Conservation (phyloP, 2,888 invertebrate genomes). For the Gasteruption jaculator region DNA sequence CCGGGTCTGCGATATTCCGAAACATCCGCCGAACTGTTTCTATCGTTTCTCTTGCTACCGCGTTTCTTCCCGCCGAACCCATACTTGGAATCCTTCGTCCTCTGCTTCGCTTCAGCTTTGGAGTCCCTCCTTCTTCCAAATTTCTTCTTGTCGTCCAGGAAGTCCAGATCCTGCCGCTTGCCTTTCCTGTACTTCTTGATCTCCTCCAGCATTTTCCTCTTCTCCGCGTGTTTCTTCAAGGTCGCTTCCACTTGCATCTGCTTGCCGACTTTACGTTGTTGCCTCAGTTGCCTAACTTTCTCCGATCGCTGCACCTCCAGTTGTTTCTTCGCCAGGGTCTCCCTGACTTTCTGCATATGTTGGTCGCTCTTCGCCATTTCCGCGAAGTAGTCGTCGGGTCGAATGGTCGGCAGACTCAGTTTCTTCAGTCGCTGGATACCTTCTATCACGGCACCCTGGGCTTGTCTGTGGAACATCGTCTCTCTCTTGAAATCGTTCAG, state of each 20-base stretch:
- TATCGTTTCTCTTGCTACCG: constrained; percentile 82
- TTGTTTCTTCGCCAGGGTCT: constrained; percentile 79
- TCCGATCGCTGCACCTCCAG: constrained; percentile 82
- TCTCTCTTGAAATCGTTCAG: constrained; percentile 91
- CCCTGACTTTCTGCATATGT: constrained; percentile 94
- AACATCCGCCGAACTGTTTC: constrained; percentile 69
- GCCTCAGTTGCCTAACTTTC: constrained; percentile 82
- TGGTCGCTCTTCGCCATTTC: constrained; percentile 98
- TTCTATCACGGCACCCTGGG: constrained; percentile 79
- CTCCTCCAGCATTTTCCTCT: constrained; percentile 86
- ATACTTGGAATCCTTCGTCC: constrained; percentile 78
- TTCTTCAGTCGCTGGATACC: constrained; percentile 75
- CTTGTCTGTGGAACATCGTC: constrained; percentile 81
- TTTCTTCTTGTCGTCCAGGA: constrained; percentile 65
- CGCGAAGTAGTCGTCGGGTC: constrained; percentile 96
- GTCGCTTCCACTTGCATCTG: constrained; percentile 80
- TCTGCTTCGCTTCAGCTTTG: constrained; percentile 55
- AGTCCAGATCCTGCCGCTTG: constrained; percentile 72
- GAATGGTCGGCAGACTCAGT: constrained; percentile 70
- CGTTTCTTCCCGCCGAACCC: constrained; percentile 96
- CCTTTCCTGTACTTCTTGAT: constrained; percentile 91
- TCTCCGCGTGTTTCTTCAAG: constrained; percentile 82
- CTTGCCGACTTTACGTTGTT: constrained; percentile 90
- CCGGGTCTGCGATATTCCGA: constrained; percentile 54
- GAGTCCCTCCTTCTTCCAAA: constrained; percentile 24